Evolutionary conservation across 2,797 vertebrate species (phyloP).

Genomic region (Leuciscus waleckii): DNA sequence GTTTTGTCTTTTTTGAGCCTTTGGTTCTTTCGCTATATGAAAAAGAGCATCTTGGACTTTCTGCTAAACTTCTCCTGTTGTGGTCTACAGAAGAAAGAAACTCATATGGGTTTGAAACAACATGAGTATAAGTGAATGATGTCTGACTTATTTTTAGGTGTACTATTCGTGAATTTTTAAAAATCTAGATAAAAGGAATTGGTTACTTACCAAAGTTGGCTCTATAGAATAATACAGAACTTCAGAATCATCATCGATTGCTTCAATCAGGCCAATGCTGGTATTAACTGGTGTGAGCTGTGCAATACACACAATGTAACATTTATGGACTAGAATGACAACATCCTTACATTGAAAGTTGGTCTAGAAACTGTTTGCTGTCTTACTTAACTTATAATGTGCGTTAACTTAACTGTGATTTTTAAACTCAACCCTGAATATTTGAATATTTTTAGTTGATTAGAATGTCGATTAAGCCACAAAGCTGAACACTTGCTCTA

Average conservation of each 20-base stretch:
- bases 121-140: not conserved
- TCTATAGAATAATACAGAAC: slow-evolving; percentile 78
- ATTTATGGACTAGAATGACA: not conserved
- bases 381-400: not conserved
- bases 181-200: not conserved
- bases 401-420: not conserved
- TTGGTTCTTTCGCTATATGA: not conserved
- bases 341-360: not conserved
- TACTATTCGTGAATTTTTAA: not conserved
- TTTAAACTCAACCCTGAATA: not conserved
- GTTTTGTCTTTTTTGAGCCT: not conserved
- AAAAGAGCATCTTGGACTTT: not conserved
- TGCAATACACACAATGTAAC: not conserved
- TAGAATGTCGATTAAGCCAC: not conserved
- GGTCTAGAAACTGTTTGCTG: not conserved
- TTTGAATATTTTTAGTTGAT: not conserved
- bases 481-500: not conserved
- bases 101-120: not conserved
- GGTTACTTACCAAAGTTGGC: slow-evolving; percentile 69
- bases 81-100: not conserved
- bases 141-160: not conserved
- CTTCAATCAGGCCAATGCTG: slow-evolving; percentile 75
- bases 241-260: slow-evolving; percentile 77
- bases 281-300: slow-evolving; percentile 76
- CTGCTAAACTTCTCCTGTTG: not conserved